Evolutionary conservation across 2,888 invertebrate genomes (phyloP), one percentile per base, ranked within the genome.

Genomic region (Nasonia oneida): DNA sequence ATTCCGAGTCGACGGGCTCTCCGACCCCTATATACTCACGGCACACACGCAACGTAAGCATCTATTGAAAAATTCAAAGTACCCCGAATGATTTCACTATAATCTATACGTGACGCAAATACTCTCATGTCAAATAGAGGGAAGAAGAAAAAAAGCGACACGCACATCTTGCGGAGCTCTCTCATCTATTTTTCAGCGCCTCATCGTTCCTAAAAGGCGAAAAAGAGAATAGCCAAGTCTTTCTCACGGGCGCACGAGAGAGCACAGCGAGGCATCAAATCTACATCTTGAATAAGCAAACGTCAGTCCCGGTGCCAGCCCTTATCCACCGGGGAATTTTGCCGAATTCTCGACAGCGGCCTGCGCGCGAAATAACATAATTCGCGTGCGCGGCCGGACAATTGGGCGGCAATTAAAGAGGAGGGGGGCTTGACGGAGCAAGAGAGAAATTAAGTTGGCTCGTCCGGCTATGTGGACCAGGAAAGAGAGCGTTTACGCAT

Each of bases 341-440:
- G 12, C n/a, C 42, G 3, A 64, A 64, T 64, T 64, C 64, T 18
- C n/a, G 61, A 18, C 3, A 33, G 15, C n/a, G 37, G 70, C 33
- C 23, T 29, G 42, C 50, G 50, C 89, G 50, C 89, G 87, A 92
- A 92, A 92, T 91, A 90, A 91, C 91, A 91, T 92, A 92, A 92
- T 92, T 93, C 91, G 91, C 90, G 91, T 90, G 90, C 89, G 90
- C 89, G 90, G 90, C 90, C 1, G 82, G 82, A 87, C 86, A 93
- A 93, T 93, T 93, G 92, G 92, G 89, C 92, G 90, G 92, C 92
- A 93, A 93, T 93, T 93, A 92, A 93, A 92, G 91, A 89, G 90
- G 70, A 29, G 90, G 89, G 74, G 70, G 33, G 42, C 18, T 18
- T 47, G 39, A 15, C 12, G 53, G n/a, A 14, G 8, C 88, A 88